Conservation (phyloP, 2,113 vertebrate species). For the Setophaga coronata region DNA sequence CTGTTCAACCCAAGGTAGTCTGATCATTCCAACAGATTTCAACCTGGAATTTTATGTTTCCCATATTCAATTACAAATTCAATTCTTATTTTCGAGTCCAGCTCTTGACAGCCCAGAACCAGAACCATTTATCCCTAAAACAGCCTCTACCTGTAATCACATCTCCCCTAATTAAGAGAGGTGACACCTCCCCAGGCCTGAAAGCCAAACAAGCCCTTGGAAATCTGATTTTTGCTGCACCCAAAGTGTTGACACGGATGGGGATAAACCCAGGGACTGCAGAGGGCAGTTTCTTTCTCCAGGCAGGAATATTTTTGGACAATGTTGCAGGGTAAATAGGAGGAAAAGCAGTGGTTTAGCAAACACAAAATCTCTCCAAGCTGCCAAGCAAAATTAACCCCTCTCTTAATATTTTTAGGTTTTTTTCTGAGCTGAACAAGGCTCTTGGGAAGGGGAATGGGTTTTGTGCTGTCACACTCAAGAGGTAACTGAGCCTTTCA, state of each 20-base stretch:
- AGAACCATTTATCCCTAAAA: neutral
- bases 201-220: neutral
- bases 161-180: neutral
- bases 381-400: neutral
- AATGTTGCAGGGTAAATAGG: neutral
- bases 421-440: neutral
- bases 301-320: neutral
- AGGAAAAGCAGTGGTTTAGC: neutral
- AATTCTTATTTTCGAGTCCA: neutral
- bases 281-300: neutral
- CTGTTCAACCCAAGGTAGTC: neutral
- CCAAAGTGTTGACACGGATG: rapidly evolving
- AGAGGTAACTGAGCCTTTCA: neutral
- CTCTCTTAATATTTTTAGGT: neutral
- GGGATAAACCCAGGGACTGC: neutral
- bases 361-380: neutral
- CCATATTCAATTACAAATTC: neutral
- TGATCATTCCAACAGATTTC: neutral
- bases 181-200: neutral
- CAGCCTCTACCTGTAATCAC: neutral
- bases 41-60: neutral
- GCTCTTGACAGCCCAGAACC: neutral
- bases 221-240: neutral
- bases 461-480: neutral
- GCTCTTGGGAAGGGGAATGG: neutral